Evolutionary conservation across 2,888 invertebrate genomes (phyloP), one percentile per base, ranked within the genome.

Genomic region (Pegoplata infirma): DNA sequence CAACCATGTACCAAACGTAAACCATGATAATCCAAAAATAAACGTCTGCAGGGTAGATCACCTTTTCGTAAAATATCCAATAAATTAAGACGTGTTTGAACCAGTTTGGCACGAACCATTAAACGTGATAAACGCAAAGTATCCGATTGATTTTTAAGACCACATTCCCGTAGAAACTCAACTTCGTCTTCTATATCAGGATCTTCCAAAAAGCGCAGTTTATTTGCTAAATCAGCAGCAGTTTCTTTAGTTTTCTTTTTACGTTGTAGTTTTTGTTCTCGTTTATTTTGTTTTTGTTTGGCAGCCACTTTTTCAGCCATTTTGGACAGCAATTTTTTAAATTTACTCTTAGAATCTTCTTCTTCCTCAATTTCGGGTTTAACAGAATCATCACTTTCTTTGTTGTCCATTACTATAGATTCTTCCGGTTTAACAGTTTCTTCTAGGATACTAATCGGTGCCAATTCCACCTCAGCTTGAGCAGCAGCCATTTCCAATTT

Each of bases 21-120:
- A 0, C 98, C 98, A 85, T 98, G 97, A 90, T 98, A 98, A 90
- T 97, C 97, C 68, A 97, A 92, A 90, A 98, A 98, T 79, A 98
- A 91, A 14, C 97, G 91, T 8, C 95, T 92, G 86, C 96, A 97
- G 0, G 96, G 94, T 84, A 95, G 90, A 87, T 96, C 96, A 0
- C 95, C 95, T 76, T 92, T 93, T 72, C 95, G 92, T 75, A 98
- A 91, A 44, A 98, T 91, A 12, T 94, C 91, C 81, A 98, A 90
- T 4, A 98, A 90, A 73, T 94, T 92, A 80, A 92, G 91, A 80
- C 97, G 92, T 55, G 96, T 94, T 81, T 93, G 92, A 3, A 93
- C 91, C 79, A 95, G 93, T 90, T 97, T 96, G 1, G 97, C 97
- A 7, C 98, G 93, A 17, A 98, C 97, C 93, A 98, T 97, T 72